phyloP scores from a whole-genome alignment of 2,888 invertebrate genomes.

The Habrosyne pyritoides region DNA sequence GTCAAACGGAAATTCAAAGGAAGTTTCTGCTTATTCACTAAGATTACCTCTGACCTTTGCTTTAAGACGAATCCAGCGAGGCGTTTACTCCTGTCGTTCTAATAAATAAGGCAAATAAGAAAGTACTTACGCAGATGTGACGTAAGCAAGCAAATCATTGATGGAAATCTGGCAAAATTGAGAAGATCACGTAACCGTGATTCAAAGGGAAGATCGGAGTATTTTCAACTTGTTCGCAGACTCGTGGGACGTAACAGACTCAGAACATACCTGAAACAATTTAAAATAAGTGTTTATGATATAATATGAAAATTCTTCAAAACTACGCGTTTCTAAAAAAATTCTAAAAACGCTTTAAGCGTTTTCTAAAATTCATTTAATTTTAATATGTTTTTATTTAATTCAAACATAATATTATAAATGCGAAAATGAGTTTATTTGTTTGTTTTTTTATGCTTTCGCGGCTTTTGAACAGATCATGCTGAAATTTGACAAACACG shows the following conservation, averaged over 20 bases:
- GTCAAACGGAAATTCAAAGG: no score
- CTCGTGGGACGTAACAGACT: slow-evolving; percentile 7
- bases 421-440: no score
- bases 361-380: no score
- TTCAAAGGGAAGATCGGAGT: slow-evolving; percentile 15
- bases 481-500: no score
- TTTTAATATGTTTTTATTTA: no score
- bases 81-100: neutral
- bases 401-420: no score
- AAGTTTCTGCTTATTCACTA: no score
- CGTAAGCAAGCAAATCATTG: slow-evolving; percentile 32
- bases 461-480: no score
- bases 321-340: no score
- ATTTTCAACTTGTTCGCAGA: slow-evolving; percentile 24
- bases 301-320: neutral
- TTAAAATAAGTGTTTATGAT: slow-evolving; percentile 17
- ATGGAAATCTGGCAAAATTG: slow-evolving; percentile 20
- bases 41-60: neutral
- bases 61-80: neutral
- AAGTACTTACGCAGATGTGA: slow-evolving; percentile 29
- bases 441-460: no score
- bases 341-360: no score
- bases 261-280: slow-evolving; percentile 51
- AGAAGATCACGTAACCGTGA: slow-evolving; percentile 19
- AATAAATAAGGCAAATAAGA: neutral